These are phyloP conservation scores for Eurois occulta DNA, from an alignment of 2,888 invertebrate genomes.

Conservation along the genomic window DNA sequence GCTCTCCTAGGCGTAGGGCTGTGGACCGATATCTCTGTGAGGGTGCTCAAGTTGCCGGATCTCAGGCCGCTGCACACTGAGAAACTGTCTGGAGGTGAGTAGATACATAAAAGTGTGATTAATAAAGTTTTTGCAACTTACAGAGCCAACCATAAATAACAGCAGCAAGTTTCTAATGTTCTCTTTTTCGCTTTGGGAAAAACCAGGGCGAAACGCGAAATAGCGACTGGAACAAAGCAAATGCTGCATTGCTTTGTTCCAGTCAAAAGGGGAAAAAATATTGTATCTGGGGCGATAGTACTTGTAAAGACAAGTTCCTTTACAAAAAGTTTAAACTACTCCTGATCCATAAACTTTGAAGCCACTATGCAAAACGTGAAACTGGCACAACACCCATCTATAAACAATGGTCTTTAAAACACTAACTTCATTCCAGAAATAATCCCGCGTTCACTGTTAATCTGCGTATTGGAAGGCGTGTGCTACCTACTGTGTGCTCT, in stretches of 20 bases:
- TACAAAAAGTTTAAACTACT: not conserved
- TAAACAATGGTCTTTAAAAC: not conserved
- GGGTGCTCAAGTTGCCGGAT: conserved; percentile 95
- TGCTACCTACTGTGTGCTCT: conserved; percentile 97
- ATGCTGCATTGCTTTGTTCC: no score
- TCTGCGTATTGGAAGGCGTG: conserved; percentile 98
- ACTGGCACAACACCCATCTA: not conserved
- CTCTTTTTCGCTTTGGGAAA: not conserved
- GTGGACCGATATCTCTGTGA: conserved; percentile 99
- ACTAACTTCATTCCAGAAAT: conserved; percentile 93
- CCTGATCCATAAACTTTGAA: not conserved
- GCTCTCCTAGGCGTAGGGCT: conserved; percentile 97
- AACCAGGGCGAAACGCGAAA: not conserved
- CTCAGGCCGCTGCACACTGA: conserved; percentile 96
- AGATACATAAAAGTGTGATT: not conserved
- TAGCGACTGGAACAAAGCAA: not conserved
- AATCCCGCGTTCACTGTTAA: conserved; percentile 98
- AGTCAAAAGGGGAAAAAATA: rapidly evolving
- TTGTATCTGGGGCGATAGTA: not conserved
- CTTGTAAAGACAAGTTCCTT: not conserved
- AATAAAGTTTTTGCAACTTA: not conserved
- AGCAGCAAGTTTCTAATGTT: not conserved
- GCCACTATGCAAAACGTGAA: not conserved
- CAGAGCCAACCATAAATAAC: not conserved
- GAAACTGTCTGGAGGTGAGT: conserved; percentile 94